These are phyloP conservation scores for Athene cunicularia DNA, from an alignment of 2,113 vertebrate species.

Conservation along the genomic window DNA sequence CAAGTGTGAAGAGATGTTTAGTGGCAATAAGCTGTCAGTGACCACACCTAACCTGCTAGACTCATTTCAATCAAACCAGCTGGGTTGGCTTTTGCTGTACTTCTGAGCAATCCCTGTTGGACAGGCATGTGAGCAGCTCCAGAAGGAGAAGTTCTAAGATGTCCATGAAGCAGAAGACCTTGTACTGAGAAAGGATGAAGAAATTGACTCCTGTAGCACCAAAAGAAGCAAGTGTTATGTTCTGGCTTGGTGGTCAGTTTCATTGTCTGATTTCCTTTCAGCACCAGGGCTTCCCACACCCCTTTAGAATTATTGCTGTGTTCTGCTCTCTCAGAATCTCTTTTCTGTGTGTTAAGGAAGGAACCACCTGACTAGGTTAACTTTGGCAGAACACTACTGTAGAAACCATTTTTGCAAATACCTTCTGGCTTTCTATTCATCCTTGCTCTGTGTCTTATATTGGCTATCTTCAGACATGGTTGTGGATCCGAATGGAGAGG, in stretches of 20 bases:
- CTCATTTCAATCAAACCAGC: background rate
- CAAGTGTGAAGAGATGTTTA: background rate
- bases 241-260: background rate
- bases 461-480: background rate
- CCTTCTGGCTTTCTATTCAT: background rate
- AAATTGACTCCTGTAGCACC: background rate
- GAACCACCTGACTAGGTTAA: background rate
- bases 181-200: background rate
- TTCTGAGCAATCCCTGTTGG: background rate
- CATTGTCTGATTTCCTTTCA: background rate
- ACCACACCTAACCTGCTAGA: background rate
- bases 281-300: background rate
- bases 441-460: background rate
- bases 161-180: background rate
- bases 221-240: background rate
- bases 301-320: background rate
- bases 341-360: background rate
- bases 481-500: background rate
- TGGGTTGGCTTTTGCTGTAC: background rate
- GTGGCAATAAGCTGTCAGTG: background rate
- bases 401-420: background rate
- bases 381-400: background rate
- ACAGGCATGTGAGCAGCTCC: background rate
- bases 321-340: background rate
- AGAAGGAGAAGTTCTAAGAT: background rate